phyloP scores from a whole-genome alignment of 2,113 vertebrate species.

The Rhea pennata region DNA sequence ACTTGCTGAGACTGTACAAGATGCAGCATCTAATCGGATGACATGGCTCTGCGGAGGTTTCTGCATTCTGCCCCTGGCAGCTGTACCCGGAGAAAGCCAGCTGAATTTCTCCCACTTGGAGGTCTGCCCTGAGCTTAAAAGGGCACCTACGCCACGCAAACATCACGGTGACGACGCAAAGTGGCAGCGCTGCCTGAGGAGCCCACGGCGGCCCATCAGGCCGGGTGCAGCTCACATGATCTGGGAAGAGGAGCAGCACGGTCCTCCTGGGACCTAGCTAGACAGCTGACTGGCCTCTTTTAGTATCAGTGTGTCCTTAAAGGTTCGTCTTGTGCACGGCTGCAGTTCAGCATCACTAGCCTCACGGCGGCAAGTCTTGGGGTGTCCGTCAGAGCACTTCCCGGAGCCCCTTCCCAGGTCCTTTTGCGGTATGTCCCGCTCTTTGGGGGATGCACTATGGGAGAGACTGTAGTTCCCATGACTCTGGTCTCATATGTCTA shows the following conservation, averaged over 20 bases:
- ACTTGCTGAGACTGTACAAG: not conserved
- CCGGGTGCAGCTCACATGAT: too few relatives aligned
- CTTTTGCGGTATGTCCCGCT: not conserved
- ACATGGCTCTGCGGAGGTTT: not conserved
- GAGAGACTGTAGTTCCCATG: not conserved
- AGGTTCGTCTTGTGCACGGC: too few relatives aligned
- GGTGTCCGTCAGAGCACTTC: not conserved
- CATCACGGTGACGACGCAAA: not conserved
- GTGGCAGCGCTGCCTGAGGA: not conserved
- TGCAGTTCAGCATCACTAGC: not conserved
- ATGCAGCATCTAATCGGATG: not conserved
- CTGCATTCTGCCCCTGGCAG: not conserved
- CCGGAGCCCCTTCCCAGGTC: not conserved
- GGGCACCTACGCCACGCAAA: not conserved
- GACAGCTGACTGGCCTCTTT: too few relatives aligned
- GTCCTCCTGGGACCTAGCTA: too few relatives aligned
- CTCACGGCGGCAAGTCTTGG: fast-evolving
- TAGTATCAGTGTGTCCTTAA: too few relatives aligned
- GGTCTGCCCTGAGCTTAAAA: not conserved
- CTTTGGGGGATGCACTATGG: not conserved
- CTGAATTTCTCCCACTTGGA: not conserved
- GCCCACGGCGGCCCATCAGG: not conserved
- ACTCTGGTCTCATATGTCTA: fast-evolving
- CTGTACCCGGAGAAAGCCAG: not conserved
- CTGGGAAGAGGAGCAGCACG: too few relatives aligned